Evolutionary conservation across 2,113 vertebrate genomes (phyloP).

Genomic region (Solea senegalensis): DNA sequence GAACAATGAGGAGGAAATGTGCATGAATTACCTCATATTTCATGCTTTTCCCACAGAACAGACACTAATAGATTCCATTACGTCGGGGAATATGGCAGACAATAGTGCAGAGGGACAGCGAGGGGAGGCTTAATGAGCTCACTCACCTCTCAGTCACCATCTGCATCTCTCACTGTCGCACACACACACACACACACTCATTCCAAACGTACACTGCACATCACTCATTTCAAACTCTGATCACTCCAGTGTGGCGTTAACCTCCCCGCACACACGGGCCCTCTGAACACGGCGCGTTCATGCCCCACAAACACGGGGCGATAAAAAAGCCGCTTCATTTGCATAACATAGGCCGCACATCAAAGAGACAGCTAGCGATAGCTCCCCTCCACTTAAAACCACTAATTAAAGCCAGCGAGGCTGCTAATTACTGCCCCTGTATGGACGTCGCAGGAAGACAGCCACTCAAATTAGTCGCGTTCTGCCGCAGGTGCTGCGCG

Average conservation of each 20-base stretch:
- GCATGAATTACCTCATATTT: slow-evolving; percentile 51
- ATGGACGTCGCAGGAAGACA: slow-evolving; percentile 42
- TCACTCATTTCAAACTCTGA: background rate
- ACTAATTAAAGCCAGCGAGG: slow-evolving; percentile 60
- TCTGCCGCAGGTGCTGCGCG: too few species aligned
- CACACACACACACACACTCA: background rate
- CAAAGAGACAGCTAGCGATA: slow-evolving; percentile 29
- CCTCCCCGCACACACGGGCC: background rate
- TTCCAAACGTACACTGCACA: background rate
- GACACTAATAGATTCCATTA: slow-evolving; percentile 11
- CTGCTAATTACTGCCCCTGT: slow-evolving; percentile 58
- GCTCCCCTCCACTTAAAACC: slow-evolving; percentile 52
- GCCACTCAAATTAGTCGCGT: background rate
- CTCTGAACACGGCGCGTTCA: background rate
- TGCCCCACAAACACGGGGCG: background rate
- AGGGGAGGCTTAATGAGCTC: slow-evolving; percentile 33
- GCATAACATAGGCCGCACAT: slow-evolving; percentile 45
- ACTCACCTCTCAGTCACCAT: background rate
- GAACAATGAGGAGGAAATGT: background rate
- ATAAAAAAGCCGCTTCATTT: slow-evolving; percentile 27
- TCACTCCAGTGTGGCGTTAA: background rate
- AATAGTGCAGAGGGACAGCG: background rate
- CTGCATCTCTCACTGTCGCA: slow-evolving; percentile 2
- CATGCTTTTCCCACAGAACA: slow-evolving; percentile 24
- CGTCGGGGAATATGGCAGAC: background rate